Percentiles rank a stretch among this genome's conserved stretches.
These are phyloP conservation scores for Parotia lawesii DNA, from an alignment of 2,113 vertebrate genomes.

Conservation along the genomic window DNA sequence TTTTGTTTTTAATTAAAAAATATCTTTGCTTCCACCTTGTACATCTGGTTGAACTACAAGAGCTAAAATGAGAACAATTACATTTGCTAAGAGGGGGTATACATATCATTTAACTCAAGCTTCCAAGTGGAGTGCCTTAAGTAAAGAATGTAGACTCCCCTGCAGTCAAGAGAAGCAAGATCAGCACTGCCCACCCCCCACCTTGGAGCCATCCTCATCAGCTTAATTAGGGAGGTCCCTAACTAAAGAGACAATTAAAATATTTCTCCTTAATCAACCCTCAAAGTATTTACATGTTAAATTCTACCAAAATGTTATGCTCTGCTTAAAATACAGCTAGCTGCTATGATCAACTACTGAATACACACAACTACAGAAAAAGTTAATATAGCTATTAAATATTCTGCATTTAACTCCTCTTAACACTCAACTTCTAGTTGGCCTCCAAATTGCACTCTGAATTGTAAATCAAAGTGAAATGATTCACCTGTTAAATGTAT, in stretches of 20 bases:
- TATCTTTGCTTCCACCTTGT: neutral
- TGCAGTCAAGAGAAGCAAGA: neutral
- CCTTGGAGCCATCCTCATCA: neutral
- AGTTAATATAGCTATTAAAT: neutral
- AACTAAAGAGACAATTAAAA: neutral
- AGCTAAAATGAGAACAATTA: conserved; percentile 1
- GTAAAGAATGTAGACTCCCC: conserved; percentile 7
- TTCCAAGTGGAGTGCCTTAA: conserved; percentile 18
- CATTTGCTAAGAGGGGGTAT: neutral
- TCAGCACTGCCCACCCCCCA: neutral
- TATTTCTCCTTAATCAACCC: neutral
- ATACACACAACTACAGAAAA: neutral
- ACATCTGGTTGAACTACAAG: neutral
- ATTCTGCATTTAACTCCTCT: neutral
- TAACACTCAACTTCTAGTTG: neutral
- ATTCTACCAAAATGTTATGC: neutral
- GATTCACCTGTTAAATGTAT: neutral
- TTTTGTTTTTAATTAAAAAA: conserved; percentile 41
- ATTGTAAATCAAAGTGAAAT: neutral
- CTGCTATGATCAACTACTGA: neutral
- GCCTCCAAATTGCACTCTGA: neutral
- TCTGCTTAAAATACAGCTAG: neutral
- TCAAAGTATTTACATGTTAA: neutral
- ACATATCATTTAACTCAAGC: neutral
- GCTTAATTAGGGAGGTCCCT: neutral